phyloP scores from a whole-genome alignment of 2,797 vertebrate species.

The Dryobates pubescens region DNA sequence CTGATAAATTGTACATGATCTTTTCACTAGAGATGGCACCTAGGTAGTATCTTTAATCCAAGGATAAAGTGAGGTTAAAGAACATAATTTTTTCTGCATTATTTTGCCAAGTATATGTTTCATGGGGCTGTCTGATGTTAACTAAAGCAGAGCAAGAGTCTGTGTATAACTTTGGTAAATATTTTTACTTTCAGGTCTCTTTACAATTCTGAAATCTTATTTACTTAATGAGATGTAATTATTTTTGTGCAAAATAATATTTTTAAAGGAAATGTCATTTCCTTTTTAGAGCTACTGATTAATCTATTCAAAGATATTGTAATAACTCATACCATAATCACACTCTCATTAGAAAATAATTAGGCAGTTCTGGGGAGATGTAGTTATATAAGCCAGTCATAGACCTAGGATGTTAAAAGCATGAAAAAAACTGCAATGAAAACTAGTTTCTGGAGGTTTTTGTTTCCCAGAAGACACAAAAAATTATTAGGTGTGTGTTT shows the following conservation, averaged over 20 bases:
- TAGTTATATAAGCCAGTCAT: neutral
- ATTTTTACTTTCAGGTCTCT: slow-evolving; percentile 2
- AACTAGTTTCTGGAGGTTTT: neutral
- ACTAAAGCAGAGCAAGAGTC: neutral
- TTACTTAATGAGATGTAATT: slow-evolving; percentile 15
- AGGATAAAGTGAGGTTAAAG: neutral
- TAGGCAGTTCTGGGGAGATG: neutral
- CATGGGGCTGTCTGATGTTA: neutral
- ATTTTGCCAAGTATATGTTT: neutral
- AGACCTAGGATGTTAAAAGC: neutral
- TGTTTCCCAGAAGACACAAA: neutral
- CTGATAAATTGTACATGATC: neutral
- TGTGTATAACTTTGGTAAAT: neutral
- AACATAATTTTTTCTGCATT: neutral
- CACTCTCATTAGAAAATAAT: slow-evolving; percentile 45
- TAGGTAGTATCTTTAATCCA: neutral
- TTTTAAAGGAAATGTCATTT: slow-evolving; percentile 57
- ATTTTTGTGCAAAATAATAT: slow-evolving; percentile 19
- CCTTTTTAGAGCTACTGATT: slow-evolving; percentile 40
- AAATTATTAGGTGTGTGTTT: neutral
- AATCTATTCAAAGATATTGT: slow-evolving; percentile 24
- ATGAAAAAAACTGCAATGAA: neutral
- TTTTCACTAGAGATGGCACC: neutral
- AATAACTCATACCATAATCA: slow-evolving; percentile 25
- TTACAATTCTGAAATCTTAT: neutral